Evolutionary conservation across 2,113 vertebrate species (phyloP), one percentile per base, ranked within the genome.

Genomic region (Theristicus caerulescens): DNA sequence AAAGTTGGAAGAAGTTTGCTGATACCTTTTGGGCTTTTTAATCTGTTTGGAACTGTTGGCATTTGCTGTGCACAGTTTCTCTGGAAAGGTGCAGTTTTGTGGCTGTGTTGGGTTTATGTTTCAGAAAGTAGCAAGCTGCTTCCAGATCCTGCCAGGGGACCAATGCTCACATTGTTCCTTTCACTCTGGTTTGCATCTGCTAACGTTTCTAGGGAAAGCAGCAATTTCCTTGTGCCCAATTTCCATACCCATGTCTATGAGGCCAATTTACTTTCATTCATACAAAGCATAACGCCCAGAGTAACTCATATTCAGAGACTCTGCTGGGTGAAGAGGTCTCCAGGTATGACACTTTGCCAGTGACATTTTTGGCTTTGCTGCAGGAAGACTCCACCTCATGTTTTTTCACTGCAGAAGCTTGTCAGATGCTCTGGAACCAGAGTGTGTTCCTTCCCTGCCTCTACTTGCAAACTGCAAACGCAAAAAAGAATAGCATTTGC

Each of bases 331-430:
- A 31, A 19, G 34, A 25, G 10, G 31, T 34, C 29, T 31, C 55
- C 18, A 51, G 55, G 7, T 5, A 10, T 0, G 10, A 18, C 7
- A 0, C 29, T 15, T 13, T 3, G 16, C 38, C 62, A 9, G 34
- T 0, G 58, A 0, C 16, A 2, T 17, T 5, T 0, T 1, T 4
- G 52, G 58, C 10, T 2, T 2, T 10, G 9, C 34, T 25, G 47
- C 42, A 27, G 74, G 38, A 36, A 16, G 31, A 3, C 6, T 54
- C 7, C 40, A 3, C 3, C 55, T 2, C 9, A 3, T 0, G 2
- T 5, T 22, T 19, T 16, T 18, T 19, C 32, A 10, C 70, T 15
- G 17, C 40, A 79, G 78, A 26, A 46, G 47, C 55, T 59, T 3
- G 32, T 4, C 32, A 7, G 74, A 8, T 17, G 44, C 62, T 76